Evolutionary conservation across 2,888 invertebrate genomes (phyloP).

Genomic region (Papilio gigon): DNA sequence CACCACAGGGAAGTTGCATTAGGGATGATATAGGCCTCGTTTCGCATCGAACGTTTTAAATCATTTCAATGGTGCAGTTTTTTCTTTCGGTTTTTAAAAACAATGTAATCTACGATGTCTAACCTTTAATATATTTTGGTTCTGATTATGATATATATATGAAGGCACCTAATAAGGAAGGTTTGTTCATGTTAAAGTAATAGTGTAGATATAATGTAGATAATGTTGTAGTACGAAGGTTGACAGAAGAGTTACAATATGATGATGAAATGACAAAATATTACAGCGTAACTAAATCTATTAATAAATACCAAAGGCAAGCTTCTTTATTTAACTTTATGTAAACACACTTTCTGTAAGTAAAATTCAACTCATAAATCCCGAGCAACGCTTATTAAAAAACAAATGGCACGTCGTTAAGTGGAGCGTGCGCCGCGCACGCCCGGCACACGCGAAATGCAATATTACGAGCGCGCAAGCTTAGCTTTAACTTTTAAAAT

Average conservation of each 20-base stretch:
- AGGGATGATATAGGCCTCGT: too few relatives aligned
- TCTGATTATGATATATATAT: too few relatives aligned
- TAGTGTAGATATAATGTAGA: too few relatives aligned
- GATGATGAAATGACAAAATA: not conserved
- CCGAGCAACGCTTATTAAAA: conserved; percentile 14
- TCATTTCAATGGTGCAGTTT: too few relatives aligned
- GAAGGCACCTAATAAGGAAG: too few relatives aligned
- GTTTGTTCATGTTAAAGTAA: too few relatives aligned
- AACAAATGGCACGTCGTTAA: conserved; percentile 19
- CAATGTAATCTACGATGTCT: too few relatives aligned
- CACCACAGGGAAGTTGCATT: too few relatives aligned
- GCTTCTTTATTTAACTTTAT: conserved; percentile 14
- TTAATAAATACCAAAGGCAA: not conserved
- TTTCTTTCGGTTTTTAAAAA: too few relatives aligned
- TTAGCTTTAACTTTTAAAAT: conserved; percentile 14
- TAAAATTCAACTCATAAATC: conserved; percentile 15
- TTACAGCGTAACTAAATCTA: not conserved
- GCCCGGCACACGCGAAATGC: conserved; percentile 9
- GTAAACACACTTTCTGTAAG: conserved; percentile 1
- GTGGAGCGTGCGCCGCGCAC: conserved; percentile 6
- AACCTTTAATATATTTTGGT: too few relatives aligned
- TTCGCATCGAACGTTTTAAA: too few relatives aligned
- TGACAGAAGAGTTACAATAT: not conserved
- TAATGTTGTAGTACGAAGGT: too few relatives aligned
- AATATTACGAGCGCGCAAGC: conserved; percentile 10